phyloP scores from a whole-genome alignment of 2,888 invertebrate genomes.

The Chrysotoxum bicinctum region DNA sequence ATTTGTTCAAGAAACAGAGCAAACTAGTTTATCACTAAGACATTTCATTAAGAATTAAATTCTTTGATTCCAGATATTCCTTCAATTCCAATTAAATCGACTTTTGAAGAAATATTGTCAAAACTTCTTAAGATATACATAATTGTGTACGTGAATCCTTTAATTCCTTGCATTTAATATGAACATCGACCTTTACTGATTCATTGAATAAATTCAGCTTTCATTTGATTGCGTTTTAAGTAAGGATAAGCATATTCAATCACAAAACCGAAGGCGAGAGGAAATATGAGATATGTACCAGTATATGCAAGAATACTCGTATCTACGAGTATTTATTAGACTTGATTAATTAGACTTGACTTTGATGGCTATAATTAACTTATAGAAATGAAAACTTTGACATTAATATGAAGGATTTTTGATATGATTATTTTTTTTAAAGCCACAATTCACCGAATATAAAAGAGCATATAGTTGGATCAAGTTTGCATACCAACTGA shows the following conservation, averaged over 20 bases:
- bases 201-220: not conserved
- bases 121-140: no score
- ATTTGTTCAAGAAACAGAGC: not conserved
- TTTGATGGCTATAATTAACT: not conserved
- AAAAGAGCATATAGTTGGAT: no score
- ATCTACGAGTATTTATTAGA: not conserved
- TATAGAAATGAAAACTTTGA: not conserved
- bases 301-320: not conserved
- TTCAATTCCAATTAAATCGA: not conserved
- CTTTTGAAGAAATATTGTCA: not conserved
- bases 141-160: no score
- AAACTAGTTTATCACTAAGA: not conserved
- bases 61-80: not conserved
- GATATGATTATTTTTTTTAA: no score
- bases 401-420: no score
- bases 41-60: not conserved
- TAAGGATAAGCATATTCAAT: not conserved
- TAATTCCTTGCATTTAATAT: no score
- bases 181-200: not conserved
- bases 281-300: no score
- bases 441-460: no score
- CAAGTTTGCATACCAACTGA: no score
- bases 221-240: not conserved
- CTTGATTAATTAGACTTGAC: not conserved
- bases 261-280: not conserved